Evolutionary conservation across 2,888 invertebrate genomes (phyloP), one percentile per base, ranked within the genome.

Genomic region (Nymphalis polychloros): DNA sequence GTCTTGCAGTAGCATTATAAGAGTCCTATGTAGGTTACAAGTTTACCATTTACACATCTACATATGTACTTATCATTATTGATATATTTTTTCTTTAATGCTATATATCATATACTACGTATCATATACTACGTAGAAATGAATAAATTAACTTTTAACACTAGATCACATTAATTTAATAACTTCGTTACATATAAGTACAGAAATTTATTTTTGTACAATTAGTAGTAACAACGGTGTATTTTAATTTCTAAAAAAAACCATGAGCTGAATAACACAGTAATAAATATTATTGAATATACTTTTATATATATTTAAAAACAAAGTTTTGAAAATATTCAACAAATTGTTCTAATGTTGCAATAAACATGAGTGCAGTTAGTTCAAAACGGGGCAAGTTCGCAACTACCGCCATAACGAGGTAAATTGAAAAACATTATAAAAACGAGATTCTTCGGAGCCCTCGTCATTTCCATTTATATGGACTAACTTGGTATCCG

Each of bases 381-480:
- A 61, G 65, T 70, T 69, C 59, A 71, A 72, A 69, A 70, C 63
- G 67, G 68, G 67, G 65, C 59, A 69, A 75, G 72, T 73, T 73
- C 68, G 64, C 71, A 64, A 70, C 68, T 72, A 62, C 72, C 63
- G 71, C 70, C 70, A 72, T 73, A 72, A 70, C 70, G 68, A 63
- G 77, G 78, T 80, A 83, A 84, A 86, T 87, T 87, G 86, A 87
- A 87, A 85, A 86, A 84, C 81, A 84, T 76, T 76, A 77, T 76
- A 78, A 79, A 77, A 78, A 79, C 73, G 70, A 73, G 72, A 76
- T 77, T 76, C 76, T 69, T 64, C 65, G 73, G 65, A 67, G 74
- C 70, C 68, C 70, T 73, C 79, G 77, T 82, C 84, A 89, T 89
- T 89, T 84, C 83, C 89, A 89, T 89, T 87, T 89, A 88, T 88